A percentile compares a stretch with the other conserved stretches of the same genome.
Evolutionary conservation across 2,113 vertebrate genomes (phyloP).

Genomic region (Pampusana beccarii): DNA sequence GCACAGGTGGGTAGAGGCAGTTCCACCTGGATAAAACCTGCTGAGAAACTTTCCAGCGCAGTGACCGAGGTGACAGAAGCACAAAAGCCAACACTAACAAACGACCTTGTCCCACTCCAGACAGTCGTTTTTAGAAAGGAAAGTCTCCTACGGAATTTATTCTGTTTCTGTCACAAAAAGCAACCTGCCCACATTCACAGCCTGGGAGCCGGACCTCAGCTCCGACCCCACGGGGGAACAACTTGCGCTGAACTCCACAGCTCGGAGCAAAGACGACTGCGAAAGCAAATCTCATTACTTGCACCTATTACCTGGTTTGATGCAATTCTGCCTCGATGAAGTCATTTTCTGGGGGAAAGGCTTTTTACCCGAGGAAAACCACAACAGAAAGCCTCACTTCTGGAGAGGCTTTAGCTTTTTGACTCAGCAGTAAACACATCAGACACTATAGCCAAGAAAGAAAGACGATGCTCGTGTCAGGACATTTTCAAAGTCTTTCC

Average conservation of each 20-base stretch:
- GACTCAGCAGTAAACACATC: conserved; percentile 12
- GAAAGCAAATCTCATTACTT: conserved; percentile 16
- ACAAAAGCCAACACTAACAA: not conserved
- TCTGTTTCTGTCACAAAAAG: not conserved
- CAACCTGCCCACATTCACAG: not conserved
- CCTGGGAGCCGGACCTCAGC: not conserved
- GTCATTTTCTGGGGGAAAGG: conserved; percentile 59
- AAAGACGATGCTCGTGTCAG: not conserved
- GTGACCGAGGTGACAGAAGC: not conserved
- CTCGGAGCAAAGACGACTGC: not conserved
- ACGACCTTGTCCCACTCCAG: rapidly evolving
- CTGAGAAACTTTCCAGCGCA: not conserved
- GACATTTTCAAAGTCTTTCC: conserved; percentile 13
- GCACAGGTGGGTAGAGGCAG: not conserved
- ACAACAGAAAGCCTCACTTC: conserved; percentile 47
- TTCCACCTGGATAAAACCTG: not conserved
- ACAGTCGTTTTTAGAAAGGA: not conserved
- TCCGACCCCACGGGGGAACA: not conserved
- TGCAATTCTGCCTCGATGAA: conserved; percentile 16
- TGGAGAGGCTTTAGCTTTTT: conserved; percentile 6
- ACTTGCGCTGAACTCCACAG: not conserved
- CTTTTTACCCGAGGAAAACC: conserved; percentile 39
- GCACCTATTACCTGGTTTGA: conserved; percentile 23
- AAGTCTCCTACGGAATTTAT: not conserved
- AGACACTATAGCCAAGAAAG: not conserved